These are phyloP conservation scores for Mizuhopecten yessoensis DNA, from an alignment of 1,140 invertebrate genomes.

Conservation along the genomic window DNA sequence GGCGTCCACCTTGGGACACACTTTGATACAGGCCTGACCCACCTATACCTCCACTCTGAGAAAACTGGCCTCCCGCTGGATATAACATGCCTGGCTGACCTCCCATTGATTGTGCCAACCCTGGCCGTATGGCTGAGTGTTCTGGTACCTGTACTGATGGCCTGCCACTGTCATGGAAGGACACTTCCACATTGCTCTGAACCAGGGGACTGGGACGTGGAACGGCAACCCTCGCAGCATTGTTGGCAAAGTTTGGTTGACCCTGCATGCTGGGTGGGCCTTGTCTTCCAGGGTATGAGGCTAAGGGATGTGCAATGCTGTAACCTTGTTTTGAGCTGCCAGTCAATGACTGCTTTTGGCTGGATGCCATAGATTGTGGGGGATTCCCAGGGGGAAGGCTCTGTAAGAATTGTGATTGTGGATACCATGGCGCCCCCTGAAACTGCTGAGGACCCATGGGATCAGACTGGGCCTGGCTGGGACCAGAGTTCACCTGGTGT, in stretches of 20 bases:
- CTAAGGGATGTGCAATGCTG: slow-evolving; percentile 31
- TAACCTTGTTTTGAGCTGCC: not conserved
- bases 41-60: not conserved
- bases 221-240: slow-evolving; percentile 67
- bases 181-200: slow-evolving; percentile 72
- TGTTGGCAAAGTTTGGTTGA: slow-evolving; percentile 50
- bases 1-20: not conserved
- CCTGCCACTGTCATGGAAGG: slow-evolving; percentile 41
- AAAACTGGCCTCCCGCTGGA: slow-evolving; percentile 42
- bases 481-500: not conserved
- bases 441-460: not conserved
- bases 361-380: slow-evolving; percentile 44
- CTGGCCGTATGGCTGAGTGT: slow-evolving; percentile 45
- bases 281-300: not conserved
- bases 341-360: not conserved
- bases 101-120: slow-evolving; percentile 46
- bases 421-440: slow-evolving; percentile 2
- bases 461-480: not conserved
- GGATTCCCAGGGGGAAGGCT: slow-evolving; percentile 51
- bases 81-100: slow-evolving; percentile 7
- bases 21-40: not conserved
- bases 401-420: slow-evolving; percentile 36
- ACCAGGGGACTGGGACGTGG: slow-evolving; percentile 75
- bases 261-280: not conserved
- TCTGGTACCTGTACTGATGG: slow-evolving; percentile 31